phyloP scores from a whole-genome alignment of 2,888 invertebrate species.

The Lutraria lutraria region DNA sequence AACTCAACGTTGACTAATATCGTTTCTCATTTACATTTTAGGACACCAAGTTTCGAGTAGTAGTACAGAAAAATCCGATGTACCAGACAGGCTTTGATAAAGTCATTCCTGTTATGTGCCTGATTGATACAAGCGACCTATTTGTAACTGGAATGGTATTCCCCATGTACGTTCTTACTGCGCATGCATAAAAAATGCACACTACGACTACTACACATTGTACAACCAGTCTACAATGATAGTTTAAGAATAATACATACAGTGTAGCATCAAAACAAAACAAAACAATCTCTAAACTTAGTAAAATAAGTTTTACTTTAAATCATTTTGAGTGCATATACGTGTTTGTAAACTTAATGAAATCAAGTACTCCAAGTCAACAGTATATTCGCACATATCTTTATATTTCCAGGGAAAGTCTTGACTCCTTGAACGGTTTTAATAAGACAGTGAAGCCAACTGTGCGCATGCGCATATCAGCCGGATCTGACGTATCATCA shows the following conservation, averaged over 20 bases:
- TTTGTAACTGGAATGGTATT: conserved; percentile 59
- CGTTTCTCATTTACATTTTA: conserved; percentile 25
- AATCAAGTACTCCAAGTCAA: too few species aligned
- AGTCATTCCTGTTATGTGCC: conserved; percentile 72
- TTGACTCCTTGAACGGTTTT: conserved; percentile 34
- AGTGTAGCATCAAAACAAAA: background rate
- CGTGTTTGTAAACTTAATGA: too few species aligned
- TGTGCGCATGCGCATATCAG: conserved; percentile 64
- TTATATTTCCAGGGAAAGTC: conserved; percentile 39
- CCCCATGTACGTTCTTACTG: conserved; percentile 64
- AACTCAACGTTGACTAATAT: background rate
- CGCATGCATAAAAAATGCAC: too few species aligned
- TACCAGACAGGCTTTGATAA: conserved; percentile 71
- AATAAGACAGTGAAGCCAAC: conserved; percentile 67
- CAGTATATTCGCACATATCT: too few species aligned
- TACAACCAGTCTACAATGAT: background rate
- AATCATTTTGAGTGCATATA: too few species aligned
- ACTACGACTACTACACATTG: background rate
- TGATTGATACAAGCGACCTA: conserved; percentile 68
- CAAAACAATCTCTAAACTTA: background rate
- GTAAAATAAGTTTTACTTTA: too few species aligned
- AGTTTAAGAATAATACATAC: background rate
- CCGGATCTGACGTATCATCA: conserved; percentile 43
- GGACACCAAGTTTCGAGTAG: conserved; percentile 69
- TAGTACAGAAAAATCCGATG: conserved; percentile 64